Conservation (phyloP, 2,113 vertebrate species). For the Eclectus roratus region DNA sequence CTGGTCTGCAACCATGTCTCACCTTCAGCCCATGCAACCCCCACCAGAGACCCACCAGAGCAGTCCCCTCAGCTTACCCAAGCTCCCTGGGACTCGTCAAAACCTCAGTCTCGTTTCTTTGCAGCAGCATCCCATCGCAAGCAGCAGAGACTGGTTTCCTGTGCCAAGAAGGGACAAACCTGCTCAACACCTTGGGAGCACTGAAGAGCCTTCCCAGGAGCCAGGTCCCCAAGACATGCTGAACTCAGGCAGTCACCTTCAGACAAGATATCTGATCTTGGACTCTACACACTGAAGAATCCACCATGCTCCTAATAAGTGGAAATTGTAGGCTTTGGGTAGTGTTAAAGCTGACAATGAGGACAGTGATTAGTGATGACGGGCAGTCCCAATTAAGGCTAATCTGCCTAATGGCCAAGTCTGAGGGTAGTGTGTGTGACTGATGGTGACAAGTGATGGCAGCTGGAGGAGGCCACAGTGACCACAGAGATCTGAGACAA, state of each 20-base stretch:
- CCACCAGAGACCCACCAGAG: background rate
- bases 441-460: conserved; percentile 54
- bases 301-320: background rate
- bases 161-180: background rate
- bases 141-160: background rate
- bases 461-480: conserved; percentile 38
- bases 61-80: background rate
- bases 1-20: background rate
- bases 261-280: background rate
- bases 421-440: conserved; percentile 22
- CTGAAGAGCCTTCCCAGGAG: background rate
- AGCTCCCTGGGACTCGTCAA: background rate
- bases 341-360: conserved; percentile 43
- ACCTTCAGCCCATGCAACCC: background rate
- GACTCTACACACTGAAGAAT: accelerated
- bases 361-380: conserved; percentile 40
- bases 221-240: accelerated
- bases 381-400: conserved; percentile 34
- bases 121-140: background rate
- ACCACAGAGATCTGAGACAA: conserved; percentile 51
- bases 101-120: background rate
- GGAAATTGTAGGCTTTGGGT: background rate
- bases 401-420: conserved; percentile 51
- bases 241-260: background rate
- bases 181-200: background rate